These are phyloP conservation scores for Podilymbus podiceps DNA, from an alignment of 2,113 vertebrate genomes.

Conservation along the genomic window DNA sequence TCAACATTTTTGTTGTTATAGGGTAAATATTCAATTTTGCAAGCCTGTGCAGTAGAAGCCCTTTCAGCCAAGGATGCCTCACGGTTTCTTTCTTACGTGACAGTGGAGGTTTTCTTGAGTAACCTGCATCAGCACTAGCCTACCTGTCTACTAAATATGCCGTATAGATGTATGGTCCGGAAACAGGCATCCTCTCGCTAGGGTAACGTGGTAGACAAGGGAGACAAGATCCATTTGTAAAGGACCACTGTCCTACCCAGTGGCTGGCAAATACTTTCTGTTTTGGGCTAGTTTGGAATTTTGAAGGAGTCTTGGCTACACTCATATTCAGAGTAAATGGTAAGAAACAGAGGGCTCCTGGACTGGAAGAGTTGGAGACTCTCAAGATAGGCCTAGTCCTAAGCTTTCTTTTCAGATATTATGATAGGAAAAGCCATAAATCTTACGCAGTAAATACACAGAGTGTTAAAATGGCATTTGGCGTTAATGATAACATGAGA, in stretches of 20 bases:
- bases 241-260: neutral
- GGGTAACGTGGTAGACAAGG: neutral
- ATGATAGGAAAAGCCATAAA: neutral
- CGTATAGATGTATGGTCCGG: neutral
- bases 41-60: neutral
- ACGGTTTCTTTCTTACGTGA: neutral
- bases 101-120: neutral
- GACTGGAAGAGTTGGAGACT: neutral
- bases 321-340: neutral
- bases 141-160: neutral
- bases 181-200: neutral
- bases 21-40: neutral
- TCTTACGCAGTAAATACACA: neutral
- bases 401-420: neutral
- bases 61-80: neutral
- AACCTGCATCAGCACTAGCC: neutral
- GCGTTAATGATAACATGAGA: neutral
- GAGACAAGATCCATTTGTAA: rapidly evolving
- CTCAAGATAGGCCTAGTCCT: neutral
- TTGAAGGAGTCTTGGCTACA: neutral
- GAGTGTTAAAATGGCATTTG: neutral
- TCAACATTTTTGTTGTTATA: neutral
- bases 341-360: neutral
- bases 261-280: neutral
- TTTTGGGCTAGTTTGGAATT: neutral